Evolutionary conservation across 2,888 invertebrate genomes (phyloP).

Genomic region (Nezara viridula): DNA sequence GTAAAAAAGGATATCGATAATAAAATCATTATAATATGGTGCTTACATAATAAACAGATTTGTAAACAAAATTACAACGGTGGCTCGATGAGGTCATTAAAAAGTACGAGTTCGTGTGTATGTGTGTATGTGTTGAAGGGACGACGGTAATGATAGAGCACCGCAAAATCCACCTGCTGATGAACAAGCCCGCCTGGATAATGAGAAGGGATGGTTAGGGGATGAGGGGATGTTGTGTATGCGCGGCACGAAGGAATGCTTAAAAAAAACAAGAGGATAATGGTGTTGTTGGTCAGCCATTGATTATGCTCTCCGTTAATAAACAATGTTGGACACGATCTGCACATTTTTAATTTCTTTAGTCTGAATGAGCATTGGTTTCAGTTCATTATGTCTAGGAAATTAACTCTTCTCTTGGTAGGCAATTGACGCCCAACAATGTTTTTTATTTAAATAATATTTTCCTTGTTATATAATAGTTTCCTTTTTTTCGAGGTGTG

Average conservation of each 20-base stretch:
- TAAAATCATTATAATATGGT: not conserved
- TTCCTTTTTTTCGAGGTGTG: too few species aligned
- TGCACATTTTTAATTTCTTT: not conserved
- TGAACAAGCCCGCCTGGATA: not conserved
- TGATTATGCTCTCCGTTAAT: not conserved
- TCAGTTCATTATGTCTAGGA: not conserved
- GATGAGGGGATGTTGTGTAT: not conserved
- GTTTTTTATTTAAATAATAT: too few species aligned
- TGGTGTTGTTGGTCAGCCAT: not conserved
- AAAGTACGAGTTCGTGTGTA: not conserved
- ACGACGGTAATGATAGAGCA: not conserved
- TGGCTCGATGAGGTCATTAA: slow-evolving; percentile 2
- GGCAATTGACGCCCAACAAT: too few species aligned
- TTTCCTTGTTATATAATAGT: too few species aligned
- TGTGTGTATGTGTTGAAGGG: not conserved
- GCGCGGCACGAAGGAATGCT: not conserved
- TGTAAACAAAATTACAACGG: not conserved
- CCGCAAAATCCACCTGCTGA: not conserved
- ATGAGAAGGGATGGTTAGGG: not conserved
- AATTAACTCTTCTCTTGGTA: not conserved
- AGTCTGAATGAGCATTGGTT: not conserved
- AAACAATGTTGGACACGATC: not conserved
- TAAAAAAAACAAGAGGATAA: not conserved
- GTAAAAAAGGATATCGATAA: not conserved
- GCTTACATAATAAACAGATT: not conserved